A percentile compares a stretch with the other conserved stretches of the same genome.
Evolutionary conservation across 2,888 invertebrate species (phyloP).

Genomic region (Parnassius smintheus): DNA sequence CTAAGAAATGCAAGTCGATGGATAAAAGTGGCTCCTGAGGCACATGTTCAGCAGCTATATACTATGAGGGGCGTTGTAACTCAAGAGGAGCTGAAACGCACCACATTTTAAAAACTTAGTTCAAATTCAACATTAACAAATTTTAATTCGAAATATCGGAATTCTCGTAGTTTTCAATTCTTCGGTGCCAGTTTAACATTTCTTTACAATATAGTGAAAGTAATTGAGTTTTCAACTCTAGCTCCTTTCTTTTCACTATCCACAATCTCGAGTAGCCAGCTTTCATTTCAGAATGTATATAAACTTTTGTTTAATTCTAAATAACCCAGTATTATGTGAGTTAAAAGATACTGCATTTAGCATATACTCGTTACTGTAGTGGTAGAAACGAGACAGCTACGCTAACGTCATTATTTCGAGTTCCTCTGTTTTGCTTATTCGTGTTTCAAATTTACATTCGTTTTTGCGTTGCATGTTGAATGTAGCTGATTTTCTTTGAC

Average conservation of each 20-base stretch:
- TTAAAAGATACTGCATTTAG: constrained; percentile 2
- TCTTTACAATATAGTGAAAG: background rate
- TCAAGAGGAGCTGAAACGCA: too few relatives aligned
- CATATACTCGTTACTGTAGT: constrained; percentile 5
- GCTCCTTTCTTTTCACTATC: constrained; percentile 5
- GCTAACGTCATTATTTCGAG: background rate
- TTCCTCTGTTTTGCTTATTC: constrained; percentile 7
- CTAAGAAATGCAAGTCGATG: too few relatives aligned
- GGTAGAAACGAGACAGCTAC: background rate
- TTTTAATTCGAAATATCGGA: background rate
- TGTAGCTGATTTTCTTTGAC: constrained; percentile 7
- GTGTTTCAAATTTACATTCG: constrained; percentile 11
- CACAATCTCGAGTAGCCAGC: constrained; percentile 1
- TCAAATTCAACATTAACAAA: too few relatives aligned
- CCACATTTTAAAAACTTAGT: too few relatives aligned
- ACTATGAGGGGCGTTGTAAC: too few relatives aligned
- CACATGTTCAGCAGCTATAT: too few relatives aligned
- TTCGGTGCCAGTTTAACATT: constrained; percentile 7
- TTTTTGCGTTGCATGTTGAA: constrained; percentile 1
- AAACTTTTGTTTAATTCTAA: background rate
- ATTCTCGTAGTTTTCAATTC: constrained; percentile 1
- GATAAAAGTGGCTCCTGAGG: too few relatives aligned
- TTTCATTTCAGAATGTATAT: constrained; percentile 1
- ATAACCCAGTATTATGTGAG: background rate
- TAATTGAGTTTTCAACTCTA: background rate